Percentiles rank a stretch among this genome's conserved stretches.
Evolutionary conservation across 2,888 invertebrate genomes (phyloP).

Genomic region (Caenorhabditis panamensis): DNA sequence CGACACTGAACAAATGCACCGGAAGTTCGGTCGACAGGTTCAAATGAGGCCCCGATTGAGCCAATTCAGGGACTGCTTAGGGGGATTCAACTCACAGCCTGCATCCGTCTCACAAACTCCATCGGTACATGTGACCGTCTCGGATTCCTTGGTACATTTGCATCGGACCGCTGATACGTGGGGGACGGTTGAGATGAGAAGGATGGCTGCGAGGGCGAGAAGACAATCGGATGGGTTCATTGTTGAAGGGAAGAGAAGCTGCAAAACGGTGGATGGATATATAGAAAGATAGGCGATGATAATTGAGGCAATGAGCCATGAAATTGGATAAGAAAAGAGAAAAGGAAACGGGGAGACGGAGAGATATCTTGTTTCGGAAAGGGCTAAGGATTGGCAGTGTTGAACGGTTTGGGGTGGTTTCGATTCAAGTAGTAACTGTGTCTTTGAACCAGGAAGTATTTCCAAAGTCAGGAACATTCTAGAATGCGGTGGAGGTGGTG

Average conservation of each 20-base stretch:
- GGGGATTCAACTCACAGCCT: slow-evolving; percentile 65
- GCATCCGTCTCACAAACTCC: slow-evolving; percentile 70
- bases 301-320: slow-evolving; percentile 55
- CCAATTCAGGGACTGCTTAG: slow-evolving; percentile 14
- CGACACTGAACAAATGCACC: slow-evolving; percentile 32
- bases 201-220: slow-evolving; percentile 22
- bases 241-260: slow-evolving; percentile 9
- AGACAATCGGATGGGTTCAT: slow-evolving; percentile 46
- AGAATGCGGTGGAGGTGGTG: too few species aligned
- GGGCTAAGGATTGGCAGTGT: slow-evolving; percentile 15
- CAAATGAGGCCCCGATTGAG: slow-evolving; percentile 11
- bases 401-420: slow-evolving; percentile 21
- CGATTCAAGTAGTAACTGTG: too few species aligned
- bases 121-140: slow-evolving; percentile 69
- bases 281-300: slow-evolving; percentile 36
- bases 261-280: slow-evolving; percentile 31
- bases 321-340: slow-evolving; percentile 45
- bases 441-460: too few species aligned
- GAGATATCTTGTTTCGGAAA: slow-evolving; percentile 38
- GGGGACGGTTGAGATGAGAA: slow-evolving; percentile 28
- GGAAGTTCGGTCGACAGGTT: slow-evolving; percentile 47
- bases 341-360: not conserved
- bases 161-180: slow-evolving; percentile 64
- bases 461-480: too few species aligned
- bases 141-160: slow-evolving; percentile 74